A percentile compares a stretch with the other conserved stretches of the same genome.
Conservation (phyloP, 64 coral and sea anemone genomes). For the Montipora foliosa region DNA sequence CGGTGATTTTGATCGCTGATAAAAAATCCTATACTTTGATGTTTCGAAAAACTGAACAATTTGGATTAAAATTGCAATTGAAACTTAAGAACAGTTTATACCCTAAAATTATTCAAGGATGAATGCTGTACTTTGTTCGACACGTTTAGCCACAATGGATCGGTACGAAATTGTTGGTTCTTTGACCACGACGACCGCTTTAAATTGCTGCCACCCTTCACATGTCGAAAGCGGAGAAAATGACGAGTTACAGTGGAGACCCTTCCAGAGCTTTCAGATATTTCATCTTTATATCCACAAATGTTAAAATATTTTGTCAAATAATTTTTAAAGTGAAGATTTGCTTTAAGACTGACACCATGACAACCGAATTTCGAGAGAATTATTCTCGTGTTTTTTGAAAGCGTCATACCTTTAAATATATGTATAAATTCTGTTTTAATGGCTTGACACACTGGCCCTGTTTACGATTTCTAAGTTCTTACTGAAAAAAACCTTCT, state of each 20-base stretch:
- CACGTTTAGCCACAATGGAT: neutral
- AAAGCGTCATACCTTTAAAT: conserved; percentile 60
- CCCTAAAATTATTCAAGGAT: neutral
- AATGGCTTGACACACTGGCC: conserved; percentile 3
- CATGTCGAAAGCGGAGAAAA: conserved; percentile 10
- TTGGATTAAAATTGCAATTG: neutral
- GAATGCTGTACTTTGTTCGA: neutral
- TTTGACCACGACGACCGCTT: neutral
- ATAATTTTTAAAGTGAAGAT: neutral
- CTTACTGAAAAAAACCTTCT: neutral
- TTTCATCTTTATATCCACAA: neutral
- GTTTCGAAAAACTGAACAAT: neutral
- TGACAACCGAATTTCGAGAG: conserved; percentile 48
- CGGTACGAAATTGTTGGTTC: neutral
- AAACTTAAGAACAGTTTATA: no score
- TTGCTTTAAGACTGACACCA: conserved; percentile 25
- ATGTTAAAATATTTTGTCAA: neutral
- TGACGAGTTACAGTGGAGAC: neutral
- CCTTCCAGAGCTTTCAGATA: neutral
- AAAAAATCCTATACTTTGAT: neutral
- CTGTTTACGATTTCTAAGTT: conserved; percentile 30
- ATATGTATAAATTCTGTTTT: conserved; percentile 40
- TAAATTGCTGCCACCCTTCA: neutral
- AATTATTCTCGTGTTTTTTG: conserved; percentile 34
- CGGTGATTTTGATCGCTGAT: neutral